phyloP scores from a whole-genome alignment of 2,888 invertebrate genomes.

The Leistus spinibarbis region DNA sequence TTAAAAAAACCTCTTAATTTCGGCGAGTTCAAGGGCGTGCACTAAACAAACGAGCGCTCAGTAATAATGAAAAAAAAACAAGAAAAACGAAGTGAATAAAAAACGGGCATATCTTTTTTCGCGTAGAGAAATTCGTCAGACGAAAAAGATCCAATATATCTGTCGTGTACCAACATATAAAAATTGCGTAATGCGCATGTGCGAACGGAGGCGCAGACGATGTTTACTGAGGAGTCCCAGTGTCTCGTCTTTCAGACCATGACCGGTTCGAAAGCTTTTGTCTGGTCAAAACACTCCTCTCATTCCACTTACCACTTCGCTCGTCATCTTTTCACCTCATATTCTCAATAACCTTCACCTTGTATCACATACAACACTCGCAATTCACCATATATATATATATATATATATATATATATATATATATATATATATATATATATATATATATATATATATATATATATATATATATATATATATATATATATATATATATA shows the following conservation, averaged over 20 bases:
- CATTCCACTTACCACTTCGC: background rate
- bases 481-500: too few relatives aligned
- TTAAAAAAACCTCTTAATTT: background rate
- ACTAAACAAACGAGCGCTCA: conserved; percentile 10
- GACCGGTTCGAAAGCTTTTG: conserved; percentile 31
- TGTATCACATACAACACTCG: background rate
- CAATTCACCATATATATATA: background rate
- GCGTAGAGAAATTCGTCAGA: background rate
- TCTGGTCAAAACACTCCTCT: conserved; percentile 27
- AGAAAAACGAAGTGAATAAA: background rate
- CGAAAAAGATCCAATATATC: conserved; percentile 6
- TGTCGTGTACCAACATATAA: background rate
- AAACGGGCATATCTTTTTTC: background rate
- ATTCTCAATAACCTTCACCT: background rate
- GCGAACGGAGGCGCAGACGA: too few relatives aligned
- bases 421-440: too few relatives aligned
- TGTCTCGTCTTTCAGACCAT: conserved; percentile 37
- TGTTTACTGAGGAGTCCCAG: conserved; percentile 19
- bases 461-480: too few relatives aligned
- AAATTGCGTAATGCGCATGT: conserved; percentile 16
- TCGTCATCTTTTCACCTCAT: background rate
- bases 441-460: too few relatives aligned
- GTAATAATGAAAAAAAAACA: too few relatives aligned
- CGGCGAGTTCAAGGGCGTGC: conserved; percentile 32
- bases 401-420: too few relatives aligned